Conservation (phyloP, 2,888 invertebrate genomes). For the Amiota mariae region DNA sequence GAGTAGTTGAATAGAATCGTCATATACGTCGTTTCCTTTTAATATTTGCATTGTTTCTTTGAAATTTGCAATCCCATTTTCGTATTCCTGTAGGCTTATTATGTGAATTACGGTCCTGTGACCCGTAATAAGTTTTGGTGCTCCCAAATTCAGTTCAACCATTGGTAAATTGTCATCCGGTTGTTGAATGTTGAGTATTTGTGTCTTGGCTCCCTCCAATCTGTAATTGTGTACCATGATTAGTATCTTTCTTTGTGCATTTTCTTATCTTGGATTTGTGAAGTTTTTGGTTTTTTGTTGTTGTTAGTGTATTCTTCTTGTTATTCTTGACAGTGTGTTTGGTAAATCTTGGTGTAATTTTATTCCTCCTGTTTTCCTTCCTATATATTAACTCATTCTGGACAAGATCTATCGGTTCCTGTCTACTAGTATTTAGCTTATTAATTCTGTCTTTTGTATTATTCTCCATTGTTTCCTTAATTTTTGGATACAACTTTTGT, state of each 20-base stretch:
- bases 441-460: conserved; percentile 26
- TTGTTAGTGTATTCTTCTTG: too few relatives aligned
- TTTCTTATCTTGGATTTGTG: conserved; percentile 9
- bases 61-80: too few relatives aligned
- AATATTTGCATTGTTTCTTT: too few relatives aligned
- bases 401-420: conserved; percentile 3
- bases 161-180: neutral
- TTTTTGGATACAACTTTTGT: conserved; percentile 18
- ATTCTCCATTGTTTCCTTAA: conserved; percentile 24
- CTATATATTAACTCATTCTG: neutral
- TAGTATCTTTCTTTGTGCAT: conserved; percentile 19
- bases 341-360: too few relatives aligned
- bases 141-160: neutral
- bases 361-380: conserved; percentile 21
- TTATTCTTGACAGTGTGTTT: too few relatives aligned
- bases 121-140: neutral
- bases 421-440: conserved; percentile 33
- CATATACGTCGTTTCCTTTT: too few relatives aligned
- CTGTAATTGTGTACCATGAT: too few relatives aligned
- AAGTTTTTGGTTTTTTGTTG: neutral
- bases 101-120: neutral
- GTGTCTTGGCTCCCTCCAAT: too few relatives aligned
- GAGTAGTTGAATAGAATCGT: too few relatives aligned
- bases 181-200: neutral
- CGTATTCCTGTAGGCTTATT: too few relatives aligned